phyloP scores from a whole-genome alignment of 1,140 invertebrate species.

The Nixonia krombeini region DNA sequence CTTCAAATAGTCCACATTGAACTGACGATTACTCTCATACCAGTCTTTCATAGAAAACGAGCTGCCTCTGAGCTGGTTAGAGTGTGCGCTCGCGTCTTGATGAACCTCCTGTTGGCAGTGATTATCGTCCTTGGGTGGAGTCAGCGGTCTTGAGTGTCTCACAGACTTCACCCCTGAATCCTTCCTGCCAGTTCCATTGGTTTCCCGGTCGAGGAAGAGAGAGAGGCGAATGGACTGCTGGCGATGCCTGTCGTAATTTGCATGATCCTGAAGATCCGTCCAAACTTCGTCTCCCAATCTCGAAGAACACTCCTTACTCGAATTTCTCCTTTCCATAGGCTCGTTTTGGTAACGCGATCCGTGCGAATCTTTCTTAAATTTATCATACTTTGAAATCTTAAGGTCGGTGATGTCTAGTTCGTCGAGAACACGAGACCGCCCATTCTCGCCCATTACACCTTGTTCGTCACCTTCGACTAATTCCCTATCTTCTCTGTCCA shows the following conservation, averaged over 20 bases:
- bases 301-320: background rate
- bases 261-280: conserved; percentile 8
- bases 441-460: conserved; percentile 21
- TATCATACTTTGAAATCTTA: conserved; percentile 49
- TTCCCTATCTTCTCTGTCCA: background rate
- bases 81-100: conserved; percentile 12
- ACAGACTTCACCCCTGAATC: conserved; percentile 30
- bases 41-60: conserved; percentile 45
- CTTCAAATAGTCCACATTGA: conserved; percentile 47
- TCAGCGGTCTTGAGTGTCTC: conserved; percentile 59
- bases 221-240: background rate
- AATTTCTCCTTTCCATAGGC: conserved; percentile 6
- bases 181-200: conserved; percentile 6
- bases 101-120: conserved; percentile 5
- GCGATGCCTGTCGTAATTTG: conserved; percentile 25
- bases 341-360: background rate
- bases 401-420: conserved; percentile 49
- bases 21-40: conserved; percentile 58
- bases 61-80: background rate
- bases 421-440: conserved; percentile 35
- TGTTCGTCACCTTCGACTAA: background rate
- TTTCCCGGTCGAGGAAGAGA: too few species aligned
- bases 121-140: conserved; percentile 44
- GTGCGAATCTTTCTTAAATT: conserved; percentile 39
- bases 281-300: background rate